Evolutionary conservation across 2,888 invertebrate species (phyloP).

Genomic region (Patella pellucida): DNA sequence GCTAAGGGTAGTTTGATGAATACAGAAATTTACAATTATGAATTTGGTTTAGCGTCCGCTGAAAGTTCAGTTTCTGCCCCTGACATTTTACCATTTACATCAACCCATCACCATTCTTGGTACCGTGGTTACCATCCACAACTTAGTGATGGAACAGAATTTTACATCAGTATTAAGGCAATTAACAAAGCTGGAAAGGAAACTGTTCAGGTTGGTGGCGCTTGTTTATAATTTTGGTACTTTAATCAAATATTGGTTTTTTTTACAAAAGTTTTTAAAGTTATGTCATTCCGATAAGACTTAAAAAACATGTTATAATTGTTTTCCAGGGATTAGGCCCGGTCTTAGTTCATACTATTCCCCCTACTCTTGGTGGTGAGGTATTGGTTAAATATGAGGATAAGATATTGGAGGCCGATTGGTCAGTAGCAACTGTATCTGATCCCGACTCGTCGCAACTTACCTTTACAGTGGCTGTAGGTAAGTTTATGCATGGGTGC

Average conservation of each 20-base stretch:
- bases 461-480: not conserved
- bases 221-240: too few relatives aligned
- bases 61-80: constrained; percentile 26
- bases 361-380: not conserved
- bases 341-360: not conserved
- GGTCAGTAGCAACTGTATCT: not conserved
- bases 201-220: constrained; percentile 29
- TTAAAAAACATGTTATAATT: too few relatives aligned
- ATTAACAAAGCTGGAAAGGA: constrained; percentile 42
- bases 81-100: constrained; percentile 41
- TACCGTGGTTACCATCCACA: constrained; percentile 39
- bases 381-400: not conserved
- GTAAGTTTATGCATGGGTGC: not conserved
- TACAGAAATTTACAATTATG: constrained; percentile 45
- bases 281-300: too few relatives aligned
- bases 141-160: constrained; percentile 44
- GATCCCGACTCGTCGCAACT: not conserved
- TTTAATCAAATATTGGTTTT: too few relatives aligned
- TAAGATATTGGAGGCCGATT: not conserved
- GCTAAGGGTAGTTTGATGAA: constrained; percentile 25
- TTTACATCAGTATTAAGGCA: constrained; percentile 49
- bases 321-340: not conserved
- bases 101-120: constrained; percentile 43
- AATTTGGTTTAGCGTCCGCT: constrained; percentile 44
- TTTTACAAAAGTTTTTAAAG: too few relatives aligned